Percentiles rank a stretch among this genome's conserved stretches.
Conservation (phyloP, 2,888 invertebrate genomes). For the Galerucella calmariensis region DNA sequence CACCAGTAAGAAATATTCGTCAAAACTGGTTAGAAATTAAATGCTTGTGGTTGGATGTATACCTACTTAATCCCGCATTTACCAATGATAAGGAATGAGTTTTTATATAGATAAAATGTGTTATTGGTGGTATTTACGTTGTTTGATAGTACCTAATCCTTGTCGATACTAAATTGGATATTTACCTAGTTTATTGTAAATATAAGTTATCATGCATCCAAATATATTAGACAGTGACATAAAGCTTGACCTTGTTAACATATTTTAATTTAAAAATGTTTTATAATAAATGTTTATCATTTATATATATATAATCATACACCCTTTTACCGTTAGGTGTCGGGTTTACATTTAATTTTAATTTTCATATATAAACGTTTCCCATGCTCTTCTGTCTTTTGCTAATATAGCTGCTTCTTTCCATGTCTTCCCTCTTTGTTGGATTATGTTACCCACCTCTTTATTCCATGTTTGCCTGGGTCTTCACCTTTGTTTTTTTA, state of each 20-base stretch:
- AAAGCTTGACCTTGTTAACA: neutral
- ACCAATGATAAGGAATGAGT: constrained; percentile 10
- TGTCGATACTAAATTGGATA: neutral
- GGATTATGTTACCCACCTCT: too few species aligned
- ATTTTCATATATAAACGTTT: too few species aligned
- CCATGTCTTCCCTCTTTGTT: too few species aligned
- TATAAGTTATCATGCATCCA: neutral
- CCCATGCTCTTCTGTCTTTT: too few species aligned
- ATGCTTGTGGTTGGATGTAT: neutral
- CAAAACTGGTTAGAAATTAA: constrained; percentile 2
- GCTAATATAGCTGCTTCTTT: too few species aligned
- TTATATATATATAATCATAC: too few species aligned
- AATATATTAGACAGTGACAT: neutral
- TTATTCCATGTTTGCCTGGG: too few species aligned
- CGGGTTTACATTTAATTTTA: too few species aligned
- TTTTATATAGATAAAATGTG: constrained; percentile 18
- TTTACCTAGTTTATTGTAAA: neutral
- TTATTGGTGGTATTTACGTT: neutral
- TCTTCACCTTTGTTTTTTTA: too few species aligned
- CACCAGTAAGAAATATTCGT: neutral
- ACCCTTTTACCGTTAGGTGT: too few species aligned
- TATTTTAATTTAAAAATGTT: neutral
- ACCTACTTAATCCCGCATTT: neutral
- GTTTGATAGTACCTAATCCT: neutral
- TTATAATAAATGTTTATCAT: neutral